Base-by-base conservation (phyloP, 2,888 invertebrate genomes). In the Desoria tigrina region DNA sequence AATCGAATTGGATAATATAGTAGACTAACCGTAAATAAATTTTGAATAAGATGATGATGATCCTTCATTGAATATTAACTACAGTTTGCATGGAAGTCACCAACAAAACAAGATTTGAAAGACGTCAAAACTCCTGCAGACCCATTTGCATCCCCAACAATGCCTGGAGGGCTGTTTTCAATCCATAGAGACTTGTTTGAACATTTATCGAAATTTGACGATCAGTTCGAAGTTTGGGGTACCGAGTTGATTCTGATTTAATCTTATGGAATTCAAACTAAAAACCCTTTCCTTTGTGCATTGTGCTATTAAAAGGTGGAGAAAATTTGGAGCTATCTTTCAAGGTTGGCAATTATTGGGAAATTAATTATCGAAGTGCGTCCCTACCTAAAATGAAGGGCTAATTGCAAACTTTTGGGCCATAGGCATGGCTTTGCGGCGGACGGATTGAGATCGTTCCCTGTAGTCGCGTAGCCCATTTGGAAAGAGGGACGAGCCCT, bases 401-500 rank as follows among this genome's bases (percentile, higher is more conserved):
- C n/a, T n/a, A n/a, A n/a, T n/a, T n/a, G n/a, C n/a, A n/a, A n/a
- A n/a, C n/a, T n/a, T n/a, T n/a, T n/a, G n/a, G n/a, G n/a, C 26
- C 28, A 28, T 76, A 84, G 83, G 82, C 84, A 4, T 86, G 86
- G 85, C 86, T 86, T 85, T 86, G 85, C 77, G 85, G 84, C 39
- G 86, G 86, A 1, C 81, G 81, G 0, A 76, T 86, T 58, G 84
- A 85, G 75, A 84, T 84, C 60, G 79, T 84, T 3, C 85, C 85
- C 1, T 85, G 85, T 77, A 84, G 84, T 14, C 85, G 84, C 71
- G 84, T 86, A 1, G 85, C 85, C 7, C 85, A 86, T 77, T 84
- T 86, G 42, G 86, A 86, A 79, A 79, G 85, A 27, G 84, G 84
- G 76, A 78, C 84, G 16, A 37, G 57, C 1, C 63, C 69, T 0